Base-by-base conservation (phyloP, 2,797 vertebrate species). In the Cyclura pinguis region DNA sequence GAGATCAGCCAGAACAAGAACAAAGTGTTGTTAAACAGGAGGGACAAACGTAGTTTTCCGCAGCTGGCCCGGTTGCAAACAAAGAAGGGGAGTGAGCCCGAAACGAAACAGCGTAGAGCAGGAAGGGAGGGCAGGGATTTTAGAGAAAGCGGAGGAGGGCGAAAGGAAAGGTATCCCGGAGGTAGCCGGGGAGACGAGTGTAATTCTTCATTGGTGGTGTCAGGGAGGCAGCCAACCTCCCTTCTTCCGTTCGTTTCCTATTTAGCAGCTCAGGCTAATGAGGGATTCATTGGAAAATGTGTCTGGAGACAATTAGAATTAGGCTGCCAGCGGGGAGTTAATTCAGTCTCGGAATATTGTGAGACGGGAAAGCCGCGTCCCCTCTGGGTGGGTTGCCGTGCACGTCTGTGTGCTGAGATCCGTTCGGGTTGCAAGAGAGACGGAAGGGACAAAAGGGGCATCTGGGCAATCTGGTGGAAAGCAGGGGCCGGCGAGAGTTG, bases 221-320 rank as follows among this genome's bases (percentile, higher is more conserved):
- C 92, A 81, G 80, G 0, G 64, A 13, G 35, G 57, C 89, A 73
- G 38, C 83, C 38, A 50, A 82, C 9, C 76, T 55, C 85, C 2
- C 6, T 78, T 74, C 1, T 0, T 84, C 91, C 94, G 80, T 62
- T 95, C 94, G 85, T 86, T 92, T 96, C 92, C 93, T 67, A 76
- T 95, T 95, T 95, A 94, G 95, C 93, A 62, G 85, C 84, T 76
- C 78, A 62, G 92, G 88, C 88, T 94, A 95, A 97, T 96, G 91
- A 94, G 91, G 47, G 89, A 94, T 94, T 94, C 95, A 96, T 95
- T 93, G 95, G 92, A 85, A 91, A 85, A 67, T 29, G 0, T 93
- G 93, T 96, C 95, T 95, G 94, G 95, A 97, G 97, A 96, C 96
- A 96, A 95, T 96, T 95, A 96, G 90, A 96, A 95, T 91, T 87